Evolutionary conservation across 2,888 invertebrate species (phyloP).

Genomic region (Caenorhabditis angaria): DNA sequence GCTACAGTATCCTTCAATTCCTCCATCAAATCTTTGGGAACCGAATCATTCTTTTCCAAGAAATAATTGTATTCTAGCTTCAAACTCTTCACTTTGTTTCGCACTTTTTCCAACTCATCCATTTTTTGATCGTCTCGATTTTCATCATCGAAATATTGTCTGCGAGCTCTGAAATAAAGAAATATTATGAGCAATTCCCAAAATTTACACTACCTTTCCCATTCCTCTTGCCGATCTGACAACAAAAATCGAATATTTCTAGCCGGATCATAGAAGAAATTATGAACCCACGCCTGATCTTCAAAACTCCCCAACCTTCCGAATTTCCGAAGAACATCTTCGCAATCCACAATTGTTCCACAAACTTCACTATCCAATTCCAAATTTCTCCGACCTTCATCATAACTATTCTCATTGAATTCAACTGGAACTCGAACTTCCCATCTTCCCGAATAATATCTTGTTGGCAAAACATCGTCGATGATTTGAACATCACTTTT

Average conservation of each 20-base stretch:
- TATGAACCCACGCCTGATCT: not conserved
- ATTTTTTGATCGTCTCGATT: too few relatives aligned
- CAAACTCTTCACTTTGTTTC: too few relatives aligned
- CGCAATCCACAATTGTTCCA: not conserved
- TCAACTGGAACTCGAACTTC: not conserved
- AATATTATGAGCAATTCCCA: not conserved
- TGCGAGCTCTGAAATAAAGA: not conserved
- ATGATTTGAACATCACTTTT: not conserved
- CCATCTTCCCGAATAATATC: not conserved
- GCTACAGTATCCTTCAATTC: too few relatives aligned
- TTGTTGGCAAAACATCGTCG: not conserved
- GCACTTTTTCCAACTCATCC: too few relatives aligned
- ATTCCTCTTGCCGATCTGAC: not conserved
- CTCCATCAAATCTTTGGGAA: too few relatives aligned
- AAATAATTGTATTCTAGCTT: too few relatives aligned
- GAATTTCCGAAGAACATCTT: not conserved
- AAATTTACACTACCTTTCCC: not conserved
- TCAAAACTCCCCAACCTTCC: not conserved
- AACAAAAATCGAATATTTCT: not conserved
- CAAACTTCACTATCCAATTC: not conserved
- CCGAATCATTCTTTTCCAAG: too few relatives aligned
- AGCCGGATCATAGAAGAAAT: not conserved
- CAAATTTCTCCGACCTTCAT: not conserved
- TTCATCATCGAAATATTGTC: too few relatives aligned
- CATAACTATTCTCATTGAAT: not conserved